Conservation (phyloP, 1,140 invertebrate genomes). For the Drosophila repleta region DNA sequence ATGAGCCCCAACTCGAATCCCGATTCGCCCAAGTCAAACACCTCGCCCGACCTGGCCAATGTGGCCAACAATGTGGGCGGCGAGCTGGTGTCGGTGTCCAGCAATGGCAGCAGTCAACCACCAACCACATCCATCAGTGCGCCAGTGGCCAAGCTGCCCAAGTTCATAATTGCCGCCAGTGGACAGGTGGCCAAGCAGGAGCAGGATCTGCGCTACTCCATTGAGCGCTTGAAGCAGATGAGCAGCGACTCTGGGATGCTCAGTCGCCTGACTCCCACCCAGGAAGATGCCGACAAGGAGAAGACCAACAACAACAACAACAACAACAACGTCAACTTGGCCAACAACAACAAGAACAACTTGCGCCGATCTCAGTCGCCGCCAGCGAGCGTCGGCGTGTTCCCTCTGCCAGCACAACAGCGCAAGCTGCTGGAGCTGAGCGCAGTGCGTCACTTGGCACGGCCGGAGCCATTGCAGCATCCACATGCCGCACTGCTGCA, state of each 20-base stretch:
- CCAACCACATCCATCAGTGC: conserved; percentile 21
- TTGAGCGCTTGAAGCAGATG: conserved; percentile 81
- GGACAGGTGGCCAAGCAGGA: conserved; percentile 51
- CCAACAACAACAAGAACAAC: conserved; percentile 41
- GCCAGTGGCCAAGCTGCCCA: conserved; percentile 67
- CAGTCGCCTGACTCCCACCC: conserved; percentile 68
- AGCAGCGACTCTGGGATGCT: conserved; percentile 70
- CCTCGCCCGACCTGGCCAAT: conserved; percentile 64
- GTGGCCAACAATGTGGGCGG: conserved; percentile 18
- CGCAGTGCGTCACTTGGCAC: conserved; percentile 63
- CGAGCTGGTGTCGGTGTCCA: conserved; percentile 10
- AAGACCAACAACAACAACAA: conserved; percentile 53
- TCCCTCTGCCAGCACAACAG: conserved; percentile 58
- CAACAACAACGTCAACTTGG: conserved; percentile 48
- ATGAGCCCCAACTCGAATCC: conserved; percentile 82
- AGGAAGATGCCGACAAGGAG: conserved; percentile 61
- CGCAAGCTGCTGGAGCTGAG: conserved; percentile 67
- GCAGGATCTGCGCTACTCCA: conserved; percentile 71
- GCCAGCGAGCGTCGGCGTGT: conserved; percentile 34
- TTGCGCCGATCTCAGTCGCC: conserved; percentile 53
- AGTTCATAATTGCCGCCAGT: conserved; percentile 72
- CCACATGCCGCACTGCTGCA: conserved; percentile 77
- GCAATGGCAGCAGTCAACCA: conserved; percentile 9
- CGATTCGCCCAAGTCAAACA: conserved; percentile 79
- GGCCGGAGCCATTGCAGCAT: conserved; percentile 78